A percentile compares a stretch with the other conserved stretches of the same genome.
These are phyloP conservation scores for Petrosia ficiformis DNA, from an alignment of 37 sponge, comb jelly and placozoan genomes.

Conservation along the genomic window DNA sequence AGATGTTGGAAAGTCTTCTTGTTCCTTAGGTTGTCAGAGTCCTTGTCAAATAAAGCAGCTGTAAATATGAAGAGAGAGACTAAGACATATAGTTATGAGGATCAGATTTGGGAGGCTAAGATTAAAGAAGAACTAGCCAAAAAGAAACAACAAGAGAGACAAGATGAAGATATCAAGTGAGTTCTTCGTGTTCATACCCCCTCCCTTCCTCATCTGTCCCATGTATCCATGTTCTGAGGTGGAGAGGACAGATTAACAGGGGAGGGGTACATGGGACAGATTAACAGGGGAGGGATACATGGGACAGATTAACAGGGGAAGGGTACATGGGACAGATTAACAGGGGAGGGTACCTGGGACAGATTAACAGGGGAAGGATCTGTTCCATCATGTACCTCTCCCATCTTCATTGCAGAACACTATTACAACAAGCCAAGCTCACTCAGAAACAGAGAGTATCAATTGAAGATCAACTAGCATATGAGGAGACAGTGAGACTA, in stretches of 20 bases:
- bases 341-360: no score
- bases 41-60: not conserved
- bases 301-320: not conserved
- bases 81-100: conserved; percentile 83
- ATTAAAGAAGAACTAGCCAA: conserved; percentile 41
- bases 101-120: conserved; percentile 94
- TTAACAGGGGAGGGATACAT: conserved; percentile 20
- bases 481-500: not conserved
- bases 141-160: conserved; percentile 2
- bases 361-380: no score
- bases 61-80: conserved; percentile 81
- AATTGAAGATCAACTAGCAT: not conserved
- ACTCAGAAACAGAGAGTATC: not conserved
- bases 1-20: not conserved
- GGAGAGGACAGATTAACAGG: not conserved
- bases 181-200: not conserved
- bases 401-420: not conserved
- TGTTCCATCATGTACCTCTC: not conserved
- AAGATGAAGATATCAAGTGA: not conserved
- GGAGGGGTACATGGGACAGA: conserved; percentile 23
- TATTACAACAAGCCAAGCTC: not conserved
- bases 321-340: conserved; percentile 1
- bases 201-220: conserved; percentile 1
- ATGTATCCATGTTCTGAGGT: no score
- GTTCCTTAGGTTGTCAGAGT: not conserved